phyloP scores from a whole-genome alignment of 2,888 invertebrate species.

The Petrophora chlorosata region DNA sequence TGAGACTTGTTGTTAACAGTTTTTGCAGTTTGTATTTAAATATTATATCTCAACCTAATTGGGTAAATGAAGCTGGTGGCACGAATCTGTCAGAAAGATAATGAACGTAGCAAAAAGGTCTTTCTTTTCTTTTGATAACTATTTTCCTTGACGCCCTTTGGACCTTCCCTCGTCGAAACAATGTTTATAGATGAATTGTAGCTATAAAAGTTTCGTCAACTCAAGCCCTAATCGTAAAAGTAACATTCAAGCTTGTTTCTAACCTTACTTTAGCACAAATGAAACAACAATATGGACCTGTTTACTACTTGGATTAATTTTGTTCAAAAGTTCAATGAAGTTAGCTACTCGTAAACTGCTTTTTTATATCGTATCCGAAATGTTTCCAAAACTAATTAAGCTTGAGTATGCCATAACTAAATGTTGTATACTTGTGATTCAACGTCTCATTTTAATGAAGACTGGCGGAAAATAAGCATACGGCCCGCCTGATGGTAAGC shows the following conservation, averaged over 20 bases:
- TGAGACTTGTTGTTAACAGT: too few relatives aligned
- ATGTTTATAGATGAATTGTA: conserved; percentile 25
- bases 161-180: conserved; percentile 25
- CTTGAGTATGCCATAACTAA: too few relatives aligned
- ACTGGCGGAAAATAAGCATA: too few relatives aligned
- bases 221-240: conserved; percentile 24
- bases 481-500: too few relatives aligned
- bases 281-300: conserved; percentile 20
- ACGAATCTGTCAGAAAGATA: conserved; percentile 71
- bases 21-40: too few relatives aligned
- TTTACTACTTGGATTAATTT: conserved; percentile 21
- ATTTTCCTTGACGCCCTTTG: conserved; percentile 30
- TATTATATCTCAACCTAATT: too few relatives aligned
- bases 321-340: conserved; percentile 16
- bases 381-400: not conserved
- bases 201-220: conserved; percentile 34
- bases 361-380: not conserved
- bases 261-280: conserved; percentile 19
- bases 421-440: too few relatives aligned
- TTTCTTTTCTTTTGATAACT: conserved; percentile 44
- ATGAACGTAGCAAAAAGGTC: conserved; percentile 65
- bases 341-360: conserved; percentile 1
- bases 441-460: too few relatives aligned
- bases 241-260: conserved; percentile 21
- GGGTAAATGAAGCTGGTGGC: conserved; percentile 70